Evolutionary conservation across 1,140 invertebrate genomes (phyloP).

Genomic region (Ruditapes philippinarum): DNA sequence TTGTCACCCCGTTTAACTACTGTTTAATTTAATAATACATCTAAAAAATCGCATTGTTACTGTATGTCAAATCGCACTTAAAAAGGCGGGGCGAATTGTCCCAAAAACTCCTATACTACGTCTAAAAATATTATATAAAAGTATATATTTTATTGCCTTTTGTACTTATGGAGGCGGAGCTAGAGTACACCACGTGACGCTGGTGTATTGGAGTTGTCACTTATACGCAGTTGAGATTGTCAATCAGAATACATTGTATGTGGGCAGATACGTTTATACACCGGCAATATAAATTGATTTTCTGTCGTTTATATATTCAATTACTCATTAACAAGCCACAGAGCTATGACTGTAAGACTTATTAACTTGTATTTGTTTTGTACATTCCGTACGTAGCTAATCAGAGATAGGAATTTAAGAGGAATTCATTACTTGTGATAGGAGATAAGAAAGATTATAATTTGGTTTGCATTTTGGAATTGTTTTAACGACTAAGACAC

Average conservation of each 20-base stretch:
- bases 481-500: background rate
- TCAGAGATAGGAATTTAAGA: background rate
- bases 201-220: background rate
- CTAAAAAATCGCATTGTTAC: background rate
- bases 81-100: background rate
- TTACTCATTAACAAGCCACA: background rate
- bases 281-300: conserved; percentile 32
- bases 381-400: background rate
- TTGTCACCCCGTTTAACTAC: background rate
- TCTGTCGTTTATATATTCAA: background rate
- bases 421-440: background rate
- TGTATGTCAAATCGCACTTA: background rate
- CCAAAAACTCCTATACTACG: background rate
- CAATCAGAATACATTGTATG: background rate
- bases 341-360: background rate
- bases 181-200: background rate
- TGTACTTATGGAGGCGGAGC: background rate
- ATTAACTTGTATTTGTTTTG: background rate
- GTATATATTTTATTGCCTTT: background rate
- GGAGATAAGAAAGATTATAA: background rate
- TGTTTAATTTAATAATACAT: background rate
- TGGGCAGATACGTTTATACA: background rate
- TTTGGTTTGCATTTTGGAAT: background rate
- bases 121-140: background rate
- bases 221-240: background rate